Evolutionary conservation across 2,113 vertebrate species (phyloP).

Genomic region (Pelmatolapia mariae): DNA sequence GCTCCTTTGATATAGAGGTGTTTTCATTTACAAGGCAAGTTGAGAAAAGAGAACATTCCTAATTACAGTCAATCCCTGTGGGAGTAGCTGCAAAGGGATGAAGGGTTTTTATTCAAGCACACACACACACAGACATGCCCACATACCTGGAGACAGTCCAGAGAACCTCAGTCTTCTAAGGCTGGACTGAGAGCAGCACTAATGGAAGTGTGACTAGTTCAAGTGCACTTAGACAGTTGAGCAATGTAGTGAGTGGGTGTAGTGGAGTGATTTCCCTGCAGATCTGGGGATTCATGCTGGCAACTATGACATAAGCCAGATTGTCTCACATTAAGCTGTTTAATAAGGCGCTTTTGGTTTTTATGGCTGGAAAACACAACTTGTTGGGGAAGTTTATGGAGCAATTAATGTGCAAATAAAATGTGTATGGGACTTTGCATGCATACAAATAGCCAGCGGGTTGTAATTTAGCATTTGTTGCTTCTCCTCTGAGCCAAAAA

Average conservation of each 20-base stretch:
- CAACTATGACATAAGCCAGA: neutral
- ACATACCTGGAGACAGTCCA: conserved; percentile 22
- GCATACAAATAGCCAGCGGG: conserved; percentile 18
- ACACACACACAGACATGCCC: neutral
- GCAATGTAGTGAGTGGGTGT: neutral
- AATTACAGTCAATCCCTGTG: conserved; percentile 34
- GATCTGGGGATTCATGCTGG: conserved; percentile 21
- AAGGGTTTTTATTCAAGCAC: conserved; percentile 17
- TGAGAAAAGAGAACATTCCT: conserved; percentile 33
- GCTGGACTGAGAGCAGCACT: conserved; percentile 1
- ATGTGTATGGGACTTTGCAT: neutral
- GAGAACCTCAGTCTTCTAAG: neutral
- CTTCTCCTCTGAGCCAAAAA: neutral
- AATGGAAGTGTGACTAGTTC: conserved; percentile 40
- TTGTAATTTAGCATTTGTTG: conserved; percentile 25
- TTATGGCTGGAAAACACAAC: conserved; percentile 35
- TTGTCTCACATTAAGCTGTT: neutral
- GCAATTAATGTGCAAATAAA: conserved; percentile 53
- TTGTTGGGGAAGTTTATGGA: conserved; percentile 42
- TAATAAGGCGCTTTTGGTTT: conserved; percentile 30
- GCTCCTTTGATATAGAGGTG: conserved; percentile 36
- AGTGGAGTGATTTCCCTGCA: conserved; percentile 1
- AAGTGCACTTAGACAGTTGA: conserved; percentile 34
- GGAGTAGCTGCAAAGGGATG: conserved; percentile 37
- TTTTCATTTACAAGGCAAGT: conserved; percentile 47